Evolutionary conservation across 37 sponge, comb jelly and placozoan genomes (phyloP), one percentile per base, ranked within the genome.

Genomic region (Cladorhizidae sp.): DNA sequence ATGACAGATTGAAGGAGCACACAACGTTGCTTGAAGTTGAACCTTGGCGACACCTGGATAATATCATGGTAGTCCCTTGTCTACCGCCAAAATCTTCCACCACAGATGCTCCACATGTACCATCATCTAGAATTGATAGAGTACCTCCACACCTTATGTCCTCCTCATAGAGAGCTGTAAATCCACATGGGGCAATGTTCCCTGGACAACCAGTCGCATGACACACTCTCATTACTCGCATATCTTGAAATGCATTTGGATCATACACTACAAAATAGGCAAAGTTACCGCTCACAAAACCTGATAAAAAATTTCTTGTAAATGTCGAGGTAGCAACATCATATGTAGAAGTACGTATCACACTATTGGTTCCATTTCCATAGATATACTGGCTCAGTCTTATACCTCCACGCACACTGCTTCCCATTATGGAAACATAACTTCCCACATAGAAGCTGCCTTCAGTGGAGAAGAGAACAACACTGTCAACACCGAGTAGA

Each of bases 401-500:
- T 12, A 75, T 58, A 35, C 5, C 23, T 18, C 58, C 59, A 18
- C 17, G 18, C 1, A 23, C 2, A 43, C 1, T 43, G 5, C 41
- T 5, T 2, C 67, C 35, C 20, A 28, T 65, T 11, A 3, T 2
- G n/a, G n/a, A n/a, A 7, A 2, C 18, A 25, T 54, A 28, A 52
- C 69, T 79, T 9, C 80, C 80, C 18, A 68, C 39, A 31, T 79
- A 79, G 55, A 68, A 79, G 33, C 69, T 79, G 23, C 67, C 80
- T 21, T 42, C 80, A 36, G 80, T 42, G 12, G 80, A 49, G 51
- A 79, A 55, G 29, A 68, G 9, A 15, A 67, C 70, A 31, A 79
- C 35, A 22, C 29, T 29, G 7, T 79, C 69, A 68, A 56, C 22
- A 45, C 15, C 18, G 32, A 5, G 49, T n/a, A 45, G 69, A 26